Percentiles rank a stretch among this genome's conserved stretches.
phyloP scores from a whole-genome alignment of 2,113 vertebrate genomes.

The Sander vitreus region DNA sequence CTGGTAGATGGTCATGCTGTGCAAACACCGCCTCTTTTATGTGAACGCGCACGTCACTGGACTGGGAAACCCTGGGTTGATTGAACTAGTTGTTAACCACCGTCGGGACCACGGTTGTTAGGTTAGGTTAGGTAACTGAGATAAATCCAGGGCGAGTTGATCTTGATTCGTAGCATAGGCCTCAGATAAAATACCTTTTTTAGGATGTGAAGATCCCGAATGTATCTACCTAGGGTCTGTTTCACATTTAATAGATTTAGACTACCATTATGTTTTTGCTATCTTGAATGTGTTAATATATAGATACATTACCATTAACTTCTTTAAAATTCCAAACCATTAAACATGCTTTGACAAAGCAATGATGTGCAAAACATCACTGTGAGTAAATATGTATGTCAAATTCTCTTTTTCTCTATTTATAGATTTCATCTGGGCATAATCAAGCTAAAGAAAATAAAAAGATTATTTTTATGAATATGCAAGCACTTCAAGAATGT shows the following conservation, averaged over 20 bases:
- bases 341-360: slow-evolving; percentile 14
- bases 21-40: too few species aligned
- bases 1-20: too few species aligned
- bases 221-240: not conserved
- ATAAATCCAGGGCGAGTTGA: too few species aligned
- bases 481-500: slow-evolving; percentile 1
- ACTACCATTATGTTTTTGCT: not conserved
- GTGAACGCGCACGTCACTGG: too few species aligned
- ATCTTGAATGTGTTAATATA: not conserved
- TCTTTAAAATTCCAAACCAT: not conserved
- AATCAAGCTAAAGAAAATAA: slow-evolving; percentile 29
- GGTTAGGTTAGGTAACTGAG: too few species aligned
- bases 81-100: too few species aligned
- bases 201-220: not conserved
- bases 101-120: too few species aligned
- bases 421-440: not conserved
- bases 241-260: not conserved
- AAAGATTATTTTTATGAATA: not conserved
- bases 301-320: not conserved
- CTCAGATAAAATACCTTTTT: not conserved
- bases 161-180: too few species aligned
- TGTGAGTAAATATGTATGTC: not conserved
- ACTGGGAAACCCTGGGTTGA: too few species aligned
- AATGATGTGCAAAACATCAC: not conserved
- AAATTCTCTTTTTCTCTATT: not conserved